Conservation (phyloP, 2,113 vertebrate genomes). For the Noctilio leporinus region DNA sequence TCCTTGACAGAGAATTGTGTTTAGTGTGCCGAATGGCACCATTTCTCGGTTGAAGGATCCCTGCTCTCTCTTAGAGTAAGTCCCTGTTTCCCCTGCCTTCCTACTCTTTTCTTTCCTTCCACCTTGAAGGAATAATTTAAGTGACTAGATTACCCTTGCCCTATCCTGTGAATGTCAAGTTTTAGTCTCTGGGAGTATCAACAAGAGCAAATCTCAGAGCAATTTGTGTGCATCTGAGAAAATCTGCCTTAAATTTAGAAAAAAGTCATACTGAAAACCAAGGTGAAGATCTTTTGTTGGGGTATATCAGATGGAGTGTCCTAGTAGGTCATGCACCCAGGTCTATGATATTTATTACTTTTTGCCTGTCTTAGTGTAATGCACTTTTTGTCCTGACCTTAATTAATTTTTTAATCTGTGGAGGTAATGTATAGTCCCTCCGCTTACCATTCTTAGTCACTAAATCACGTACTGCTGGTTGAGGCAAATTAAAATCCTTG, state of each 20-base stretch:
- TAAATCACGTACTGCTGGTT: neutral
- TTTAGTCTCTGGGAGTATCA: neutral
- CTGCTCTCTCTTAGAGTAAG: neutral
- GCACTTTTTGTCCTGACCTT: slow-evolving; percentile 34
- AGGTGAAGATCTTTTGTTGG: neutral
- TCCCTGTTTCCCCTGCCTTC: neutral
- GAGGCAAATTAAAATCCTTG: neutral
- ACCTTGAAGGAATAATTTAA: neutral
- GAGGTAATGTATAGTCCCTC: neutral
- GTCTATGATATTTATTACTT: neutral
- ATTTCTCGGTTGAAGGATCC: neutral
- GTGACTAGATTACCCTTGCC: neutral
- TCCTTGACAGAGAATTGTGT: neutral
- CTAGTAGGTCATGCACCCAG: neutral
- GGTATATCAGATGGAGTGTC: neutral
- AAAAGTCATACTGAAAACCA: neutral
- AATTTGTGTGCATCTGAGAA: neutral
- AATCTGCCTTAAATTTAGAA: neutral
- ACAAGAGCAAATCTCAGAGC: neutral
- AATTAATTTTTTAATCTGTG: slow-evolving; percentile 15
- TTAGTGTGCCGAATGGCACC: neutral
- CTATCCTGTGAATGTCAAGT: neutral
- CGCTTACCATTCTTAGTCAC: slow-evolving; percentile 5
- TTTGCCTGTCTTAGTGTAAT: neutral
- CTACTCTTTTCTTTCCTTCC: neutral